Evolutionary conservation across 2,797 vertebrate genomes (phyloP), one percentile per base, ranked within the genome.

Genomic region (Chaetophractus vellerosus): DNA sequence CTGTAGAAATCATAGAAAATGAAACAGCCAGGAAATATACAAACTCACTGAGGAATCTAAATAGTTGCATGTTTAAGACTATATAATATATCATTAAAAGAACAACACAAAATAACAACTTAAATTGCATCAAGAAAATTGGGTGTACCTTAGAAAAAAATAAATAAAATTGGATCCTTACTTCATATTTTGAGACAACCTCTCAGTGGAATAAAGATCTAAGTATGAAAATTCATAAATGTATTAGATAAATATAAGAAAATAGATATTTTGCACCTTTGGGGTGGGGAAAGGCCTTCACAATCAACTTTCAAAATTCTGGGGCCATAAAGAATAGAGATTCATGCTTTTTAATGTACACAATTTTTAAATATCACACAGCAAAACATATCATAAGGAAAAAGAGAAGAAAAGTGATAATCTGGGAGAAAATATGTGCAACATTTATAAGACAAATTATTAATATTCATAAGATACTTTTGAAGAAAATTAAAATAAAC

Each of bases 41-140:
- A 92, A 90, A 90, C 21, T 91, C 64, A 83, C 4, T 33, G 23
- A 55, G 11, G 26, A 71, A 82, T 61, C 64, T 87, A 94, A 96
- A 86, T 88, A 57, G 6, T 41, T n/a, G 0, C 21, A 41, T 38
- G 4, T 80, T 24, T 92, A 52, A 85, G 36, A 72, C 75, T 81
- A 85, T 63, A 59, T 81, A 88, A 64, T 78, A 86, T 0, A 74
- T 28, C 36, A 85, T 86, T 80, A 61, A 92, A 94, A 82, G 33
- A 74, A 79, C 9, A 92, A 82, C 38, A 26, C 24, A 57, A 94
- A 75, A 38, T 19, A 74, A 71, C 19, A 82, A 75, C 4, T 74
- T 55, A 88, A 93, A 69, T 38, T 1, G 1, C 36, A 6, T 91
- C 21, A 93, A 18, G 12, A 82, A 84, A 95, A 93, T 36, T 92